Conservation (phyloP, 1,140 invertebrate species). For the Pseudobourletiella spinata region DNA sequence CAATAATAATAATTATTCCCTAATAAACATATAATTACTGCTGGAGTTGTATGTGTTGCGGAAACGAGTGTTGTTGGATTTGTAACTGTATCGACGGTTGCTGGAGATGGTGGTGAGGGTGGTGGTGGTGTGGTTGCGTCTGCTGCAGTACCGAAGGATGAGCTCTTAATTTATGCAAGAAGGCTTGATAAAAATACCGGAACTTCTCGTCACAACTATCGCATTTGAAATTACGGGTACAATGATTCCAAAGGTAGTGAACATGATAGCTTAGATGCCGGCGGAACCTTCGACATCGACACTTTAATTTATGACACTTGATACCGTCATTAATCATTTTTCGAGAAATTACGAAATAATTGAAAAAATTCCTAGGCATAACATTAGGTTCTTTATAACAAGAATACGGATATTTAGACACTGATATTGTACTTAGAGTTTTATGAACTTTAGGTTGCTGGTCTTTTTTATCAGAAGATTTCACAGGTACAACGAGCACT, state of each 20-base stretch:
- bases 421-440: constrained; percentile 7
- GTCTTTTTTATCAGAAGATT: constrained; percentile 25
- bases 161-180: constrained; percentile 39
- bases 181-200: constrained; percentile 43
- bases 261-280: constrained; percentile 17
- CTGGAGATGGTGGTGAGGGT: not conserved
- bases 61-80: not conserved
- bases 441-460: constrained; percentile 20
- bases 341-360: not conserved
- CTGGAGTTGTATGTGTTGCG: not conserved
- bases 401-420: constrained; percentile 1
- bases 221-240: constrained; percentile 39
- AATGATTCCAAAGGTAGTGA: constrained; percentile 35
- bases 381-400: not conserved
- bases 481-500: constrained; percentile 13
- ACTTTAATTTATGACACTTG: constrained; percentile 38
- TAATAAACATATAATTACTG: too few species aligned
- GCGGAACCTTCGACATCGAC: constrained; percentile 30
- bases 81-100: constrained; percentile 7
- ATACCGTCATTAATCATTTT: constrained; percentile 22
- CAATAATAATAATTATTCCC: too few species aligned
- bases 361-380: not conserved
- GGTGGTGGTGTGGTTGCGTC: not conserved
- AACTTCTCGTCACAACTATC: constrained; percentile 42
- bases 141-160: constrained; percentile 7